These are phyloP conservation scores for Limnephilus rhombicus DNA, from an alignment of 2,888 invertebrate genomes.

Conservation along the genomic window DNA sequence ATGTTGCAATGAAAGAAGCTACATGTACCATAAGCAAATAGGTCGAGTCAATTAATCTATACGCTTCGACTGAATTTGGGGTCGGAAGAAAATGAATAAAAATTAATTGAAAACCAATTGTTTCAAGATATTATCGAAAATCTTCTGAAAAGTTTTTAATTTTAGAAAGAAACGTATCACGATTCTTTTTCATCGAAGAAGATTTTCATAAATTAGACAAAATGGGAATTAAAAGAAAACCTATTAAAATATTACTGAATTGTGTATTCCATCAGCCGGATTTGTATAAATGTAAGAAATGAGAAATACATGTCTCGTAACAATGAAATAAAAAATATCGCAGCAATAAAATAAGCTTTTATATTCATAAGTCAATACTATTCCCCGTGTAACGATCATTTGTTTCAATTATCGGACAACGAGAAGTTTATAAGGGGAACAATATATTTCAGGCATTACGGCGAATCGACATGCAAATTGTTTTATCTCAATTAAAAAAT, in stretches of 20 bases:
- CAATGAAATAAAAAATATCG: neutral
- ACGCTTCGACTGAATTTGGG: neutral
- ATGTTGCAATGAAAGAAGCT: slow-evolving; percentile 40
- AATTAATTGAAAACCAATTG: slow-evolving; percentile 8
- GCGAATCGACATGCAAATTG: slow-evolving; percentile 45
- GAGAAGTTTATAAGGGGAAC: slow-evolving; percentile 43
- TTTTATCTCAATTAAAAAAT: slow-evolving; percentile 33
- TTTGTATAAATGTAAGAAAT: neutral
- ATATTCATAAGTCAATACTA: slow-evolving; percentile 35
- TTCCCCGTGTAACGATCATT: slow-evolving; percentile 42
- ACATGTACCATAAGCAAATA: slow-evolving; percentile 2
- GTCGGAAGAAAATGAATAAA: slow-evolving; percentile 8
- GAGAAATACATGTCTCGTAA: neutral
- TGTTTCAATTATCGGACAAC: slow-evolving; percentile 35
- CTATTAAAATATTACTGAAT: no score
- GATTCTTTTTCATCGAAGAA: neutral
- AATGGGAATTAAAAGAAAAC: no score
- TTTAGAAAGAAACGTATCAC: neutral
- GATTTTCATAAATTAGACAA: neutral
- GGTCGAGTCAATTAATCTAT: neutral
- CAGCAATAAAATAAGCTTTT: slow-evolving; percentile 13
- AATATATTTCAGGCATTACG: slow-evolving; percentile 33
- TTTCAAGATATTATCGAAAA: neutral
- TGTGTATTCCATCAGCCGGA: neutral
- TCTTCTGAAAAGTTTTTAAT: neutral